phyloP scores from a whole-genome alignment of 2,797 vertebrate genomes.

The Syngnathus acus region DNA sequence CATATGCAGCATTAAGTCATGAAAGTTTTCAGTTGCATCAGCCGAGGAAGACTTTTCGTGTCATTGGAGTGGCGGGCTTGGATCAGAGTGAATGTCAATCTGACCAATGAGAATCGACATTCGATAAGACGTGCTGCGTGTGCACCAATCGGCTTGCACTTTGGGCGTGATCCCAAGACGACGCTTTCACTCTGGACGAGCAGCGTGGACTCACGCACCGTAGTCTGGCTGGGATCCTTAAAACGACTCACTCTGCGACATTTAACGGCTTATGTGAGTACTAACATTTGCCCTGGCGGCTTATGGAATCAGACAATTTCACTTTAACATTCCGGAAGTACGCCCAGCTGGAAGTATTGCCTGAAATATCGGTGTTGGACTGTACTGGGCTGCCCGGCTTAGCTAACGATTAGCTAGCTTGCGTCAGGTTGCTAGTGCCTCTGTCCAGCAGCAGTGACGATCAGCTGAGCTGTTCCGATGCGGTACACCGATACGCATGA shows the following conservation, averaged over 20 bases:
- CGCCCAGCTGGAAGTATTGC: neutral
- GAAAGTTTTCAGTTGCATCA: slow-evolving; percentile 68
- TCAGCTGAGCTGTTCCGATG: neutral
- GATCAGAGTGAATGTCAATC: slow-evolving; percentile 34
- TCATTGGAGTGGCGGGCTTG: slow-evolving; percentile 23
- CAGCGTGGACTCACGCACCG: slow-evolving; percentile 41
- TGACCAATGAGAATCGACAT: slow-evolving; percentile 44
- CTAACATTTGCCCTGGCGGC: rapidly evolving
- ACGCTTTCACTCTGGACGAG: slow-evolving; percentile 24
- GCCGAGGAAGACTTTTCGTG: slow-evolving; percentile 31
- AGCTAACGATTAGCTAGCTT: slow-evolving; percentile 41
- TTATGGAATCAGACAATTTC: neutral
- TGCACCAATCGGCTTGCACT: slow-evolving; percentile 40
- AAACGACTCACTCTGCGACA: slow-evolving; percentile 21
- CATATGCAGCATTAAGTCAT: neutral
- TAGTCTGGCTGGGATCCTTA: slow-evolving; percentile 34
- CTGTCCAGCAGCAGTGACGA: neutral
- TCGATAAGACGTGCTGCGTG: rapidly evolving
- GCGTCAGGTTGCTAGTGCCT: slow-evolving; percentile 27
- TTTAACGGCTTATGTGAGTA: slow-evolving; percentile 57
- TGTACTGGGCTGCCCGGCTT: slow-evolving; percentile 1
- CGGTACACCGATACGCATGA: neutral
- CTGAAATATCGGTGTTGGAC: neutral
- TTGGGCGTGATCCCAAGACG: slow-evolving; percentile 16
- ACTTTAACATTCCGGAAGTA: neutral